Percentiles rank a stretch among this genome's conserved stretches.
phyloP scores from a whole-genome alignment of 2,797 vertebrate species.

The Anguilla anguilla region DNA sequence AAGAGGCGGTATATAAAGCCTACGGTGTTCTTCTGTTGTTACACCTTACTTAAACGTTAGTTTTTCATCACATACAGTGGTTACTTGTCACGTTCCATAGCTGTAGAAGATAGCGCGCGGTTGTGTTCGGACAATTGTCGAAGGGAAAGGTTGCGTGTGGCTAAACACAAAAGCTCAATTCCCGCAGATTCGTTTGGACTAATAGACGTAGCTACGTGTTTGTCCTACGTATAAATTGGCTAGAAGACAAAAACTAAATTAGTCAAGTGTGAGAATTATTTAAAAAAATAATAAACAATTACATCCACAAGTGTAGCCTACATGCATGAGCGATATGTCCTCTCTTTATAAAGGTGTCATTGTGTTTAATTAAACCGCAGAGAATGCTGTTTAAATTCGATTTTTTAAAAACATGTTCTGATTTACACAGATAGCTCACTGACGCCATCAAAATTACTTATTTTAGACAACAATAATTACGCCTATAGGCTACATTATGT shows the following conservation, averaged over 20 bases:
- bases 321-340: background rate
- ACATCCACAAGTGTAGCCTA: background rate
- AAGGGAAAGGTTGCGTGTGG: background rate
- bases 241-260: background rate
- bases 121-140: conserved; percentile 36
- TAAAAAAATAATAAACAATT: background rate
- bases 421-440: background rate
- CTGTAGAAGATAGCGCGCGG: background rate
- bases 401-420: background rate
- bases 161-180: background rate
- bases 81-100: background rate
- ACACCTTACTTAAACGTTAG: background rate
- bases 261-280: background rate
- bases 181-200: background rate
- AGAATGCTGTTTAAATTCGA: background rate
- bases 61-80: background rate
- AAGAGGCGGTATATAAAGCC: conserved; percentile 46
- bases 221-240: background rate
- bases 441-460: background rate
- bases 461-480: background rate
- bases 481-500: background rate
- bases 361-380: background rate
- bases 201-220: background rate
- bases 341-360: background rate
- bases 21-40: conserved; percentile 7